Conservation (phyloP, 2,113 vertebrate genomes). For the Grallaria varia region DNA sequence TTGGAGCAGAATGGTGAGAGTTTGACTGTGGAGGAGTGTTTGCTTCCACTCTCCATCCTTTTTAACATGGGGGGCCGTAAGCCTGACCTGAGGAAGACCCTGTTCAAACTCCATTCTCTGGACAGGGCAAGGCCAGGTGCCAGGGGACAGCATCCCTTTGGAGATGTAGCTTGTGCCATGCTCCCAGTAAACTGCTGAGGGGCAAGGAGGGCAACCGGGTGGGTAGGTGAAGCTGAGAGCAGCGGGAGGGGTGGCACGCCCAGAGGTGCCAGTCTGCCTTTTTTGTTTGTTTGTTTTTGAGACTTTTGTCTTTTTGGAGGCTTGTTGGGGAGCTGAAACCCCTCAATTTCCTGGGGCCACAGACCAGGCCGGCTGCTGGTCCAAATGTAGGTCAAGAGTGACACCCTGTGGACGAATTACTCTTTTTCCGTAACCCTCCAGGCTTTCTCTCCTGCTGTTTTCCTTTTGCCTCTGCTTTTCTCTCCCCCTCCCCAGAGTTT, state of each 20-base stretch:
- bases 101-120: rapidly evolving
- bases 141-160: too few relatives aligned
- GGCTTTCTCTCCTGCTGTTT: neutral
- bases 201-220: neutral
- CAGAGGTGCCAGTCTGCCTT: neutral
- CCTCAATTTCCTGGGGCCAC: slow-evolving; percentile 5
- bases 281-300: too few relatives aligned
- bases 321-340: neutral
- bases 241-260: neutral
- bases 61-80: neutral
- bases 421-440: neutral
- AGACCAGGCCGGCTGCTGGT: neutral
- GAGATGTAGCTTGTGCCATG: too few relatives aligned
- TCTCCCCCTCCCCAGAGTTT: neutral
- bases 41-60: neutral
- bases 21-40: neutral
- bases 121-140: too few relatives aligned
- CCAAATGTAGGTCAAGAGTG: slow-evolving; percentile 74
- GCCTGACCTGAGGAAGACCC: rapidly evolving
- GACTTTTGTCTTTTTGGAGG: neutral
- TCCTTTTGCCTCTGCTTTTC: neutral
- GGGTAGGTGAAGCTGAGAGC: neutral
- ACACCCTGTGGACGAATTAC: slow-evolving; percentile 76
- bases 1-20: neutral
- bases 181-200: too few relatives aligned